Evolutionary conservation across 2,797 vertebrate species (phyloP).

Genomic region (Sebastes matsubarae): DNA sequence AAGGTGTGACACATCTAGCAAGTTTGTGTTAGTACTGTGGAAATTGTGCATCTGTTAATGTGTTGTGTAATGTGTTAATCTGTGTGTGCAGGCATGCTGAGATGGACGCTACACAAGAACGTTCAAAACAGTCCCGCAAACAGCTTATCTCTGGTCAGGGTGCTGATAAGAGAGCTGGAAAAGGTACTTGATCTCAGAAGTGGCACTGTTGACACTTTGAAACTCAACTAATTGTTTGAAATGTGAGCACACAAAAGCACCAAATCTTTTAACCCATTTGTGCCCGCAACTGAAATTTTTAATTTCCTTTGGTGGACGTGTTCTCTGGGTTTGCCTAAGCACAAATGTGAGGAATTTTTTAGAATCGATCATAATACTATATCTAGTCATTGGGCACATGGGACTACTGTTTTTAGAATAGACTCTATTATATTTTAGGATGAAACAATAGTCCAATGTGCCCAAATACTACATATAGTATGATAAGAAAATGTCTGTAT

Average conservation of each 20-base stretch:
- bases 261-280: background rate
- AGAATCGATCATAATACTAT: too few relatives aligned
- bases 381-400: too few relatives aligned
- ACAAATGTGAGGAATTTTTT: too few relatives aligned
- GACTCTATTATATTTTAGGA: too few relatives aligned
- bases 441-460: rapidly evolving
- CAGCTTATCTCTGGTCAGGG: constrained; percentile 84
- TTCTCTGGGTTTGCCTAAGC: too few relatives aligned
- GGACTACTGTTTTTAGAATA: too few relatives aligned
- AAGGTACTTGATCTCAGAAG: constrained; percentile 77
- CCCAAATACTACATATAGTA: too few relatives aligned
- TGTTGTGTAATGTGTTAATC: constrained; percentile 3
- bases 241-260: background rate
- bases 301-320: too few relatives aligned
- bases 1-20: constrained; percentile 27
- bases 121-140: constrained; percentile 85
- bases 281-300: too few relatives aligned
- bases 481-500: too few relatives aligned
- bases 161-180: constrained; percentile 92
- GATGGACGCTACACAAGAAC: constrained; percentile 96
- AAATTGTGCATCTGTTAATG: constrained; percentile 17
- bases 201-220: background rate
- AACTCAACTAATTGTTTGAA: background rate
- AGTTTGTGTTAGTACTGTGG: constrained; percentile 26
- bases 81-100: constrained; percentile 87